phyloP scores from a whole-genome alignment of 2,888 invertebrate species.

The Rugalucina vietnamica region DNA sequence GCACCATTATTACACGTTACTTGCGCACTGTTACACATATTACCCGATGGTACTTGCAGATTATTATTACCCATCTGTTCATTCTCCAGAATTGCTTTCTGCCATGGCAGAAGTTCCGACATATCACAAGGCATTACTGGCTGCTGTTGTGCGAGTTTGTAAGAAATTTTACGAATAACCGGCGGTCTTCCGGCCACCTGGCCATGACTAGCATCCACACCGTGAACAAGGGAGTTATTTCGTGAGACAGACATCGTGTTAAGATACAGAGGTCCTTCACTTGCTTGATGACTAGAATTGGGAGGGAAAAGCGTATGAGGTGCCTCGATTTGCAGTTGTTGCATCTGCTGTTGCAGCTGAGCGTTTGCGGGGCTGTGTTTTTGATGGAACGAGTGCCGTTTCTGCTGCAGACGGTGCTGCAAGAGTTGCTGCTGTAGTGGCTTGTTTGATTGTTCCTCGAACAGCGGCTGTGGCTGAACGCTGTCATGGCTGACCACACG shows the following conservation, averaged over 20 bases:
- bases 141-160: conserved; percentile 94
- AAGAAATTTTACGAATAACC: conserved; percentile 93
- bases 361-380: conserved; percentile 92
- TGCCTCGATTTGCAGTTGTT: conserved; percentile 81
- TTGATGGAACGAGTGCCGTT: conserved; percentile 90
- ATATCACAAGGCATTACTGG: conserved; percentile 90
- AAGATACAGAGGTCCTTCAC: conserved; percentile 37
- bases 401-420: conserved; percentile 93
- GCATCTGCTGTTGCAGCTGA: conserved; percentile 86
- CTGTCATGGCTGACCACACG: conserved; percentile 68
- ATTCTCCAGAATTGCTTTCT: conserved; percentile 58
- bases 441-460: conserved; percentile 65
- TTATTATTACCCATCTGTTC: conserved; percentile 15
- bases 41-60: neutral
- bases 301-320: conserved; percentile 79
- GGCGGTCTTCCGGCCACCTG: conserved; percentile 85
- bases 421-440: conserved; percentile 90
- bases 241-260: conserved; percentile 45
- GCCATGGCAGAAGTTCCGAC: conserved; percentile 63
- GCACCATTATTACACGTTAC: neutral
- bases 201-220: conserved; percentile 35
- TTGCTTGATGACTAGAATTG: conserved; percentile 48
- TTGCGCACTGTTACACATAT: neutral
- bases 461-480: conserved; percentile 31
- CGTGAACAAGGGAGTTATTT: conserved; percentile 52